These are phyloP conservation scores for Burhinus bistriatus DNA, from an alignment of 2,113 vertebrate species.

Conservation along the genomic window DNA sequence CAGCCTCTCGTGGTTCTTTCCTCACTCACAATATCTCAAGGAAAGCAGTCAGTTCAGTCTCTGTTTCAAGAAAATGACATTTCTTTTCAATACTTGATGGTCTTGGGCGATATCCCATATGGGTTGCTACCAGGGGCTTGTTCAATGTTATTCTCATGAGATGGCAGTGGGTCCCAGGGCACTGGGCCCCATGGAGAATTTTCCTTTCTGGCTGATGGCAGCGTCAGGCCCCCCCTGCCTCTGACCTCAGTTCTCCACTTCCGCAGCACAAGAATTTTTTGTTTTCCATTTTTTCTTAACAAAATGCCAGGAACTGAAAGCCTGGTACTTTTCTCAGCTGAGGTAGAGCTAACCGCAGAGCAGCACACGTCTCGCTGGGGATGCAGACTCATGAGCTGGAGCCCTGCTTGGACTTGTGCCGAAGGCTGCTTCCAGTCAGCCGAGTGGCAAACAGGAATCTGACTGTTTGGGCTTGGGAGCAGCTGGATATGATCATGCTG, in stretches of 20 bases:
- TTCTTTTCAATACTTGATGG: neutral
- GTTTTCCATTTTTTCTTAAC: neutral
- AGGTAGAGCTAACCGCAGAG: neutral
- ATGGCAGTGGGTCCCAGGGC: neutral
- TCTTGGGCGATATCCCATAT: neutral
- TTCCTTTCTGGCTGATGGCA: neutral
- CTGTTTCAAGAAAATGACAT: neutral
- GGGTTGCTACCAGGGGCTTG: fast-evolving
- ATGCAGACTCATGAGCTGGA: neutral
- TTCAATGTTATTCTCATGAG: neutral
- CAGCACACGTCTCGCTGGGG: fast-evolving
- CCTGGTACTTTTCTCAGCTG: neutral
- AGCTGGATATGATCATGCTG: neutral
- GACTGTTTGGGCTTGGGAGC: neutral
- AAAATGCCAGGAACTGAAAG: neutral
- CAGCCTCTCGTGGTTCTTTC: neutral
- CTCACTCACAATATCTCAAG: neutral
- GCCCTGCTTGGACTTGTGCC: neutral
- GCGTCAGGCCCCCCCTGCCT: neutral
- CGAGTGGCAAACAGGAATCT: neutral
- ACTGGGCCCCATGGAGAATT: fast-evolving
- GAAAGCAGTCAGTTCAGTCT: neutral
- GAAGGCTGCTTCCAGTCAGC: neutral
- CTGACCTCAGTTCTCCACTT: neutral
- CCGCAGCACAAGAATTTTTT: neutral